These are phyloP conservation scores for Microcebus griseorufus DNA, from an alignment of 2,113 vertebrate genomes.

Conservation along the genomic window DNA sequence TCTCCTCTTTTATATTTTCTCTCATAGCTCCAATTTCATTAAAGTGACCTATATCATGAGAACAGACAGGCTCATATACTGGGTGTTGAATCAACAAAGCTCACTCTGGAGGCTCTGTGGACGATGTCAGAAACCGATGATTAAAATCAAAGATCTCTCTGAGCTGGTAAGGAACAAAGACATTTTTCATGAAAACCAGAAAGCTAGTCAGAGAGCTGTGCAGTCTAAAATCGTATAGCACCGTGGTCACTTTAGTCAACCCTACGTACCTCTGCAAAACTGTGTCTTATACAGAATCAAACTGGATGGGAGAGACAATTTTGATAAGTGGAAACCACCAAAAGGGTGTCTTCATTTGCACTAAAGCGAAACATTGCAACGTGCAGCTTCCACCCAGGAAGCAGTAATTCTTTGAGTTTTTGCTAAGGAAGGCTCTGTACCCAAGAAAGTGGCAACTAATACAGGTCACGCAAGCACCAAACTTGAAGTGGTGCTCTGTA, in stretches of 20 bases:
- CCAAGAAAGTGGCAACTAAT: background rate
- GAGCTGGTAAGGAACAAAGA: slow-evolving; percentile 64
- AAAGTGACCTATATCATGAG: background rate
- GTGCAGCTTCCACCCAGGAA: background rate
- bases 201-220: slow-evolving; percentile 41
- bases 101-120: background rate
- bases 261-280: slow-evolving; percentile 9
- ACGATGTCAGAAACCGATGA: slow-evolving; percentile 58
- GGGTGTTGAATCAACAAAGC: background rate
- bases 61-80: background rate
- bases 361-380: background rate
- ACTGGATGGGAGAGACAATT: slow-evolving; percentile 4
- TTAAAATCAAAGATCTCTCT: slow-evolving; percentile 70
- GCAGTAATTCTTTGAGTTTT: background rate
- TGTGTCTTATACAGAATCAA: background rate
- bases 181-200: slow-evolving; percentile 71
- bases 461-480: background rate
- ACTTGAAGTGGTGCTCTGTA: too few species aligned
- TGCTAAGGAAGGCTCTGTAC: background rate
- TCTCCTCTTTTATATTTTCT: background rate
- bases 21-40: background rate
- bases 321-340: slow-evolving; percentile 13
- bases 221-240: slow-evolving; percentile 8
- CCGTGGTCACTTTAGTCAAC: background rate
- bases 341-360: background rate